Conservation (phyloP, 2,888 invertebrate genomes). For the Ophioninae sp. region DNA sequence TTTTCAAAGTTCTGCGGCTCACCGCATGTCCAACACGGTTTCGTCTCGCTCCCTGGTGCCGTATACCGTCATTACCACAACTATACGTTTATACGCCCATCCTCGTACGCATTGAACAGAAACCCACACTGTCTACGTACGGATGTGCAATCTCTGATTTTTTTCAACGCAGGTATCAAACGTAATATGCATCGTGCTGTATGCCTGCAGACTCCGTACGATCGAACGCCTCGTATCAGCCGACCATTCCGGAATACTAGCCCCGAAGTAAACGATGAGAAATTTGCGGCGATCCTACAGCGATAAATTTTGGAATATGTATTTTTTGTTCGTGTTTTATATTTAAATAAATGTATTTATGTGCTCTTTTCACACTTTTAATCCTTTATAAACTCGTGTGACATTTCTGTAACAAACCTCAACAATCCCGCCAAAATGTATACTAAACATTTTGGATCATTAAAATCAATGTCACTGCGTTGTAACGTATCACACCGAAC, state of each 20-base stretch:
- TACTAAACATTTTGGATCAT: too few species aligned
- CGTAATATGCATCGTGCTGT: slow-evolving; percentile 48
- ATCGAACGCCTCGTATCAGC: slow-evolving; percentile 44
- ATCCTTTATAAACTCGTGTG: too few species aligned
- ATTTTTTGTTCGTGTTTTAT: not conserved
- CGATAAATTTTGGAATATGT: slow-evolving; percentile 8
- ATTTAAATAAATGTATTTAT: not conserved
- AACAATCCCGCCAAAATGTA: too few species aligned
- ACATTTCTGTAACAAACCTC: too few species aligned
- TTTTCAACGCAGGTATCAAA: slow-evolving; percentile 36
- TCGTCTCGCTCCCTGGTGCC: slow-evolving; percentile 67
- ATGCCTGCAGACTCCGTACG: slow-evolving; percentile 47
- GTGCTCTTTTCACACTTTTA: too few species aligned
- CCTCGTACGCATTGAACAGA: not conserved
- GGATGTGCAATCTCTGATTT: slow-evolving; percentile 68
- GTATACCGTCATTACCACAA: slow-evolving; percentile 77
- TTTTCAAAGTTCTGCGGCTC: slow-evolving; percentile 78
- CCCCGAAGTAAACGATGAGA: slow-evolving; percentile 71
- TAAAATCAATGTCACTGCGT: too few species aligned
- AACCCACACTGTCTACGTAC: slow-evolving; percentile 64
- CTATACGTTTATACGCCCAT: slow-evolving; percentile 16
- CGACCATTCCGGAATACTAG: slow-evolving; percentile 33
- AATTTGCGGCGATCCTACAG: slow-evolving; percentile 76
- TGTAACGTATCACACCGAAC: too few species aligned
- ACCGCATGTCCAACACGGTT: slow-evolving; percentile 80